phyloP scores from a whole-genome alignment of 1,140 invertebrate genomes.

The Drosophila equinoxialis region DNA sequence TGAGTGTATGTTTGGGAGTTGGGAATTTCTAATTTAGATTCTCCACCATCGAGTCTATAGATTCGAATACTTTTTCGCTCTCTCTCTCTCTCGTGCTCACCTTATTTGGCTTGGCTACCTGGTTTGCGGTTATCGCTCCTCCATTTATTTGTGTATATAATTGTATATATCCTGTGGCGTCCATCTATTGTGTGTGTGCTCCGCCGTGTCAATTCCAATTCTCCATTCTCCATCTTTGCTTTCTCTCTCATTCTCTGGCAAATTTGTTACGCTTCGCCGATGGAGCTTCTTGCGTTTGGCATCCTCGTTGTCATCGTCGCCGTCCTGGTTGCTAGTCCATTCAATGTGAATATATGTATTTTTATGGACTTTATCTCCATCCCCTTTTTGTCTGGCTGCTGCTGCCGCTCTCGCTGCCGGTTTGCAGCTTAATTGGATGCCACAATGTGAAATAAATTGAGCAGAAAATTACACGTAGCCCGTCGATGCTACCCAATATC shows the following conservation, averaged over 20 bases:
- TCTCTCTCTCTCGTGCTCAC: slow-evolving; percentile 46
- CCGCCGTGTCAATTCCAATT: neutral
- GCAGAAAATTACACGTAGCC: slow-evolving; percentile 82
- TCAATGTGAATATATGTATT: slow-evolving; percentile 27
- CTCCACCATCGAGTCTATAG: neutral
- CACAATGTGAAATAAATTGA: slow-evolving; percentile 83
- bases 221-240: neutral
- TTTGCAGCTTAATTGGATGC: slow-evolving; percentile 82
- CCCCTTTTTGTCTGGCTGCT: slow-evolving; percentile 32
- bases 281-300: slow-evolving; percentile 8
- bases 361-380: slow-evolving; percentile 32
- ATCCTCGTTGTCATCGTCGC: neutral
- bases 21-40: neutral
- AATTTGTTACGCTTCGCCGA: slow-evolving; percentile 57
- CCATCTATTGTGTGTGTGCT: slow-evolving; percentile 14
- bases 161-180: neutral
- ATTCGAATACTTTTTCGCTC: neutral
- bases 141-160: neutral
- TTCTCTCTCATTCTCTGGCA: slow-evolving; percentile 12
- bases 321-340: slow-evolving; percentile 13
- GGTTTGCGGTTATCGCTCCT: slow-evolving; percentile 60
- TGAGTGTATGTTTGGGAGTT: neutral
- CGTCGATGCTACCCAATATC: slow-evolving; percentile 24
- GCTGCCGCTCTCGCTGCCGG: slow-evolving; percentile 53
- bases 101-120: slow-evolving; percentile 39